Percentiles rank a stretch among this genome's conserved stretches.
phyloP scores from a whole-genome alignment of 2,888 invertebrate species.

The Mythimna vitellina region DNA sequence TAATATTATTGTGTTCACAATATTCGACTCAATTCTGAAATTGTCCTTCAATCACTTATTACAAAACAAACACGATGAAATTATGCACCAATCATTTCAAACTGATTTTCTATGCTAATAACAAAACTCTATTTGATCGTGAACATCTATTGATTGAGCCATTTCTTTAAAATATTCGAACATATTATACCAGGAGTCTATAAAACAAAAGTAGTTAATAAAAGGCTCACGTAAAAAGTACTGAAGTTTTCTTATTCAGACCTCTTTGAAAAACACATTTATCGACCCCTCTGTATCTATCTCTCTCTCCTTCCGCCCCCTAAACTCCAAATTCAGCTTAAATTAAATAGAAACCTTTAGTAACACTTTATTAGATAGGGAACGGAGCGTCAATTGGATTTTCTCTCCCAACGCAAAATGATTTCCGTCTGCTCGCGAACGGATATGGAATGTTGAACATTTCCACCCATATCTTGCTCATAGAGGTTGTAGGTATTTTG shows the following conservation, averaged over 20 bases:
- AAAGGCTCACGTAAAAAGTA: constrained; percentile 5
- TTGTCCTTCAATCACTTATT: too few species aligned
- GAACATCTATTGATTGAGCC: constrained; percentile 26
- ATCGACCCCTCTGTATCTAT: constrained; percentile 39
- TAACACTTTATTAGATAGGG: constrained; percentile 47
- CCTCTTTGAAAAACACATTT: constrained; percentile 45
- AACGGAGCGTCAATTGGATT: constrained; percentile 64
- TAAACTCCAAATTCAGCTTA: constrained; percentile 34
- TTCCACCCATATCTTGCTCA: constrained; percentile 49
- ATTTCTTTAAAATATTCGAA: constrained; percentile 12
- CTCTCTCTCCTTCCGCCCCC: constrained; percentile 19
- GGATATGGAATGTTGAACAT: constrained; percentile 70
- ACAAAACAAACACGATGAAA: background rate
- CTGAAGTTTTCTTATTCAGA: constrained; percentile 11
- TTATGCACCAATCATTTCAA: constrained; percentile 2
- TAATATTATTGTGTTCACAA: too few species aligned
- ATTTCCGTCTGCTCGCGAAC: constrained; percentile 64
- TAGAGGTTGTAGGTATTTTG: constrained; percentile 20
- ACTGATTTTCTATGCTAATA: constrained; percentile 11
- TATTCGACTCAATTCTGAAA: background rate
- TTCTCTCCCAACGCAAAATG: constrained; percentile 58
- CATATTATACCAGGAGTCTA: background rate
- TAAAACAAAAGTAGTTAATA: constrained; percentile 6
- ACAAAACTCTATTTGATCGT: constrained; percentile 13
- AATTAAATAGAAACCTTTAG: constrained; percentile 46